Evolutionary conservation across 2,888 invertebrate species (phyloP), one percentile per base, ranked within the genome.

Genomic region (Oegoconia quadripuncta): DNA sequence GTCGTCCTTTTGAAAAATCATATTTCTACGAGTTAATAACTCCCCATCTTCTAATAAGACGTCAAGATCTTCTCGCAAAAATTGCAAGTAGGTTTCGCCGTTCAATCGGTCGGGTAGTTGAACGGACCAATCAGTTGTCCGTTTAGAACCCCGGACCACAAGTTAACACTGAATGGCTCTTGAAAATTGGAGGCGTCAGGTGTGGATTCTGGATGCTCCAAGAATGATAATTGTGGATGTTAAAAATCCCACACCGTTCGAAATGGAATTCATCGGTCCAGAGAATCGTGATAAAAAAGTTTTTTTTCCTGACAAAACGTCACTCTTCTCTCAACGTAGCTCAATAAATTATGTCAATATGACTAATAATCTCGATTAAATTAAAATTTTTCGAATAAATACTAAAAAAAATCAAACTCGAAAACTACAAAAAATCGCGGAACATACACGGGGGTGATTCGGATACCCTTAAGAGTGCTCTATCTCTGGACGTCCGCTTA

Each of bases 221-320:
- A 29, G 41, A 46, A 33, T 54, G 54, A n/a, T 49, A 38, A 41
- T 57, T 53, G 20, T 56, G 52, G n/a, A 56, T 46, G 13, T 52
- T 56, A 14, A 52, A 47, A 7, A 49, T 41, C 25, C 50, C 52
- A 23, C 38, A 39, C 29, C 41, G 41, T 40, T 52, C 47, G 18
- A 47, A 46, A 26, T 45, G 46, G 5, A 49, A 51, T 34, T 51
- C 51, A 25, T 54, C 51, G 15, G 42, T 48, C 50, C 47, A 56
- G 15, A 52, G 28, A 30, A 57, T 45, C 44, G 50, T 48, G 11
- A 47, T 31, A 20, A 54, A 52, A 34, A 47, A 52, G 33, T 45
- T 30, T 46, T 40, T 29, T 38, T 43, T 17, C 25, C n/a, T n/a
- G n/a, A 22, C 41, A 47, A 41, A 28, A 28, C 5, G 28, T 6